Conservation (phyloP, 2,888 invertebrate species). For the Oxytorus armatus region DNA sequence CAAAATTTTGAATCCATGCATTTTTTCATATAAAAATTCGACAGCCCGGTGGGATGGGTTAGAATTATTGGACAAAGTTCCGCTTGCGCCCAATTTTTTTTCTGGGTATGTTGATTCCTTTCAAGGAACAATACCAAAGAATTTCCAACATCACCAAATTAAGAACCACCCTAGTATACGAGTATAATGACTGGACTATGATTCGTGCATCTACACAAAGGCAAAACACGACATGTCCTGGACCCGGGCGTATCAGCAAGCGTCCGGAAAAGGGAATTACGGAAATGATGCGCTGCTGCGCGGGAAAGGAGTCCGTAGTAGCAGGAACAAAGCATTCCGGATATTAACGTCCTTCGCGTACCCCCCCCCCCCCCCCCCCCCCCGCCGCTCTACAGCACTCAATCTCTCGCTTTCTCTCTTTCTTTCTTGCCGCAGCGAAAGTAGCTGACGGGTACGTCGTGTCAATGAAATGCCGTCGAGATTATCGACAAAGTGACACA, state of each 20-base stretch:
- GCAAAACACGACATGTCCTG: constrained; percentile 9
- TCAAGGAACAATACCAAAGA: no score
- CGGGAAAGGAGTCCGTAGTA: constrained; percentile 40
- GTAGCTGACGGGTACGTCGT: constrained; percentile 33
- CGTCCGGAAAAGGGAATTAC: constrained; percentile 47
- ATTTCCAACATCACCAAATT: no score
- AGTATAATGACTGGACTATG: no score
- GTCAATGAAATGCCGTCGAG: constrained; percentile 61
- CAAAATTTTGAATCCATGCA: no score
- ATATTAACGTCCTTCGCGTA: constrained; percentile 70
- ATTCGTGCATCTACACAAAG: no score
- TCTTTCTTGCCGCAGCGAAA: constrained; percentile 5
- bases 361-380: constrained; percentile 52
- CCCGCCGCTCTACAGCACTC: constrained; percentile 12
- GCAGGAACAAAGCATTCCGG: constrained; percentile 70
- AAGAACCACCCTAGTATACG: no score
- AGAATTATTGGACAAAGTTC: no score
- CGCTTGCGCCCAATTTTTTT: no score
- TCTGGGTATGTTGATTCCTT: no score
- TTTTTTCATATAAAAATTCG: no score
- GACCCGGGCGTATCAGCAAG: constrained; percentile 27
- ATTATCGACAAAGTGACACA: constrained; percentile 70
- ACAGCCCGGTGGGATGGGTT: no score
- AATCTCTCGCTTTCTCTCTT: constrained; percentile 26
- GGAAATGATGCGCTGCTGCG: constrained; percentile 35